phyloP scores from a whole-genome alignment of 1,140 invertebrate species.

The Bombus sylvicola region DNA sequence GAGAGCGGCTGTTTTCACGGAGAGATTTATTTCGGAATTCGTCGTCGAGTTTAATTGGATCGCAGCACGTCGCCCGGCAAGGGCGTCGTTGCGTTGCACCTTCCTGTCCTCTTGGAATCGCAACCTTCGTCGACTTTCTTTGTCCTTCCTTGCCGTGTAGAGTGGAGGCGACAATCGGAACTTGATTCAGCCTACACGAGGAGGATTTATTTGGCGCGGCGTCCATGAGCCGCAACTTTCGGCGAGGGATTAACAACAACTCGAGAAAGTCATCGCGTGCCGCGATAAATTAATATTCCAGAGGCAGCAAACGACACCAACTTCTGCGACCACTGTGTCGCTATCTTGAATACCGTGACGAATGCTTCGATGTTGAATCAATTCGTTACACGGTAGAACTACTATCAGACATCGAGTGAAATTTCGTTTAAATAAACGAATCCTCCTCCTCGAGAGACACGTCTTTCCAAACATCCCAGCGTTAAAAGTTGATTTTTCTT shows the following conservation, averaged over 20 bases:
- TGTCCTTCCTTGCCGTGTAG: neutral
- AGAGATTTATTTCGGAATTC: conserved; percentile 70
- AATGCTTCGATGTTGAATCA: neutral
- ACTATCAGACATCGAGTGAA: neutral
- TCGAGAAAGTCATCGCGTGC: conserved; percentile 53
- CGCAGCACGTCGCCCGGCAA: conserved; percentile 24
- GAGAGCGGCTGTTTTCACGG: conserved; percentile 28
- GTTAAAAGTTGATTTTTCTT: too few relatives aligned
- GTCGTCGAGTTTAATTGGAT: conserved; percentile 67
- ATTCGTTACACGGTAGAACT: neutral
- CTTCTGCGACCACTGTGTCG: neutral
- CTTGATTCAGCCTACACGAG: conserved; percentile 45
- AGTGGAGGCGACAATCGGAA: conserved; percentile 64
- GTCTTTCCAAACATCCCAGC: too few relatives aligned
- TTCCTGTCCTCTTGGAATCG: conserved; percentile 41
- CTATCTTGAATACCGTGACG: neutral
- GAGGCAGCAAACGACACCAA: neutral
- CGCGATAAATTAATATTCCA: conserved; percentile 58
- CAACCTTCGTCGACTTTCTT: conserved; percentile 43
- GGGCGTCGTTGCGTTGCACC: conserved; percentile 10
- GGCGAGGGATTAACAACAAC: conserved; percentile 41
- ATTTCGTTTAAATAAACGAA: neutral
- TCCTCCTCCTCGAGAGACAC: too few relatives aligned
- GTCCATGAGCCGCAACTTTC: conserved; percentile 36
- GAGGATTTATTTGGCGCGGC: conserved; percentile 62